Evolutionary conservation across 37 sponge, comb jelly and placozoan species (phyloP), one percentile per base, ranked within the genome.

Genomic region (Bolinopsis microptera): DNA sequence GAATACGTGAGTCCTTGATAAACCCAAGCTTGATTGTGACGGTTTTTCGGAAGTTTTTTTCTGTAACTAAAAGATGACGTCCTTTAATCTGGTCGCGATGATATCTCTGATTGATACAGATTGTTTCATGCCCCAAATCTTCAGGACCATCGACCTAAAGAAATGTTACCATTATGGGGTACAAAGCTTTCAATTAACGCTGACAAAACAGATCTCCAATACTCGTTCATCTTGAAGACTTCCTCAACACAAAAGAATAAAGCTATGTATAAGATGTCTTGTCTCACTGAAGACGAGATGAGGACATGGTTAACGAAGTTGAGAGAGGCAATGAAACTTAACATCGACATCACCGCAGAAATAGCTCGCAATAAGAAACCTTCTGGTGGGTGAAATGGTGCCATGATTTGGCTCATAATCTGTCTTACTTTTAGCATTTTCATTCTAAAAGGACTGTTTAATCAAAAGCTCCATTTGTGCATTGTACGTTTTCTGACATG

Each of bases 211-310:
- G 90, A 86, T 23, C 90, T 86, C 61, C 90, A 86, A 38, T 86
- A 34, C 31, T 86, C 90, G 48, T 86, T 86, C 90, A 86, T 86
- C 35, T 48, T 86, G 90, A 86, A 86, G 28, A 86, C 90, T 0
- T 24, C 90, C 41, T 86, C 90, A 0, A 86, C 90, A 0, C n/a
- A 86, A 9, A 86, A 86, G 90, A 86, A 86, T 48, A 86, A 86
- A 38, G 90, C 90, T 30, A 39, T 86, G 61, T 41, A 41, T 28
- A 86, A 86, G 31, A 86, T 86, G 90, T 41, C 61, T 3, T 86
- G 90, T 39, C 90, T 86, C 3, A 86, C 90, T 16, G 90, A 34
- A 22, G 61, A 22, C 3, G 90, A 86, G 61, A 86, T 86, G 90
- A 86, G 35, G 61, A 39, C 90, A 5, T 86, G 90, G 90, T 48